phyloP scores from a whole-genome alignment of 1,140 invertebrate genomes.

The Coboldia fuscipes region DNA sequence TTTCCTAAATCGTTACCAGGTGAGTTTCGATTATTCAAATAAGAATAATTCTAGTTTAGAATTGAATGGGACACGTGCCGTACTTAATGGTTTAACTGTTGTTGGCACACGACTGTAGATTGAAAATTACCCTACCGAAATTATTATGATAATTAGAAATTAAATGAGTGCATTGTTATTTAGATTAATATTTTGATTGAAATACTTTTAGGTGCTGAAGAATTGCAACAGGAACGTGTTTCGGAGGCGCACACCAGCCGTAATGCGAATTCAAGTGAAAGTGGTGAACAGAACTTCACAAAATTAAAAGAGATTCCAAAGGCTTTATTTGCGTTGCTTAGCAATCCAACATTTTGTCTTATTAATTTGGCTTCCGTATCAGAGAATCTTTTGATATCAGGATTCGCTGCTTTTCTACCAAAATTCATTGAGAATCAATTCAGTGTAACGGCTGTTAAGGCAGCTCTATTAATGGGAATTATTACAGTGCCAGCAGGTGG shows the following conservation, averaged over 20 bases:
- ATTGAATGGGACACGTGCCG: not conserved
- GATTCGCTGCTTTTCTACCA: conserved; percentile 62
- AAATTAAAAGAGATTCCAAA: conserved; percentile 39
- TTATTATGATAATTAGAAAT: too few species aligned
- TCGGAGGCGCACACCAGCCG: conserved; percentile 41
- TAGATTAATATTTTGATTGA: conserved; percentile 1
- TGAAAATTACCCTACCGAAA: too few species aligned
- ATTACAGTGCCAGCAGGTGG: conserved; percentile 50
- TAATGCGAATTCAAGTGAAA: conserved; percentile 10
- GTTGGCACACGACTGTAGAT: too few species aligned
- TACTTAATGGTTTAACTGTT: too few species aligned
- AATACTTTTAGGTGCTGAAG: conserved; percentile 28
- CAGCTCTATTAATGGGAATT: conserved; percentile 56
- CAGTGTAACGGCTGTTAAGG: conserved; percentile 42
- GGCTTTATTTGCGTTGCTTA: conserved; percentile 38
- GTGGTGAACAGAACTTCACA: conserved; percentile 28
- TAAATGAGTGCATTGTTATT: not conserved
- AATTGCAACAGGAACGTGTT: conserved; percentile 38
- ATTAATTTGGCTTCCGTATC: conserved; percentile 55
- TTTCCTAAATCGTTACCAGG: conserved; percentile 50
- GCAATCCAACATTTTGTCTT: conserved; percentile 61
- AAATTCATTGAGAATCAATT: conserved; percentile 74
- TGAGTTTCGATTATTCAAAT: too few species aligned
- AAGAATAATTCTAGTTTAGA: not conserved
- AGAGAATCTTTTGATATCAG: conserved; percentile 55